Evolutionary conservation across 2,113 vertebrate species (phyloP).

Genomic region (Rhinoderma darwinii): DNA sequence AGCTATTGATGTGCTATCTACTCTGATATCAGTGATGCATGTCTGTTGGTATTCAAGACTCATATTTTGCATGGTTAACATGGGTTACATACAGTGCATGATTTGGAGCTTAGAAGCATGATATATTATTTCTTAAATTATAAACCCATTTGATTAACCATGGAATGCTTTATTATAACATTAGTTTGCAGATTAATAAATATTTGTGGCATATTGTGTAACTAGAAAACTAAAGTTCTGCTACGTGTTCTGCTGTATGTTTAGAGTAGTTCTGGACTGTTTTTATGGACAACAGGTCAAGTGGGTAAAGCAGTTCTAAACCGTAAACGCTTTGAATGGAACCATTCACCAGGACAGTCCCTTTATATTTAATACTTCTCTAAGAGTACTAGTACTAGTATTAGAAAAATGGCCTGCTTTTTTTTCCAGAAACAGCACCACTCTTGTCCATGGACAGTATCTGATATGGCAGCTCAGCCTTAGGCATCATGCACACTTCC

Average conservation of each 20-base stretch:
- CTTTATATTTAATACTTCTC: too few relatives aligned
- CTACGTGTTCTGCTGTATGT: neutral
- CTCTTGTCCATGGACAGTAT: too few relatives aligned
- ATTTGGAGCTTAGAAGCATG: neutral
- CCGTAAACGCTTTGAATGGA: neutral
- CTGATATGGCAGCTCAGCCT: too few relatives aligned
- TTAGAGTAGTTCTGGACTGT: neutral
- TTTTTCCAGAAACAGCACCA: too few relatives aligned
- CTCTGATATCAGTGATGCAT: neutral
- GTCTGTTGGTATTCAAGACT: neutral
- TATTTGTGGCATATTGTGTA: neutral
- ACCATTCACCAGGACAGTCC: neutral
- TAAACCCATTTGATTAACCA: neutral
- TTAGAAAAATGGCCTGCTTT: too few relatives aligned
- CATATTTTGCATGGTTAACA: neutral
- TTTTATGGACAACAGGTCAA: neutral
- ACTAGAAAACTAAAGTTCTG: neutral
- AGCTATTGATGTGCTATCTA: conserved; percentile 10
- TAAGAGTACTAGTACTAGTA: too few relatives aligned
- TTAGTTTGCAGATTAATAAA: neutral
- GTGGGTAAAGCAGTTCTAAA: conserved; percentile 30
- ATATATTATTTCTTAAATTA: neutral
- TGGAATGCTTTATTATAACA: neutral
- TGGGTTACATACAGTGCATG: conserved; percentile 29
- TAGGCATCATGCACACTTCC: too few relatives aligned